Evolutionary conservation across 2,113 vertebrate genomes (phyloP).

Genomic region (Leptobrachium ailaonicum): DNA sequence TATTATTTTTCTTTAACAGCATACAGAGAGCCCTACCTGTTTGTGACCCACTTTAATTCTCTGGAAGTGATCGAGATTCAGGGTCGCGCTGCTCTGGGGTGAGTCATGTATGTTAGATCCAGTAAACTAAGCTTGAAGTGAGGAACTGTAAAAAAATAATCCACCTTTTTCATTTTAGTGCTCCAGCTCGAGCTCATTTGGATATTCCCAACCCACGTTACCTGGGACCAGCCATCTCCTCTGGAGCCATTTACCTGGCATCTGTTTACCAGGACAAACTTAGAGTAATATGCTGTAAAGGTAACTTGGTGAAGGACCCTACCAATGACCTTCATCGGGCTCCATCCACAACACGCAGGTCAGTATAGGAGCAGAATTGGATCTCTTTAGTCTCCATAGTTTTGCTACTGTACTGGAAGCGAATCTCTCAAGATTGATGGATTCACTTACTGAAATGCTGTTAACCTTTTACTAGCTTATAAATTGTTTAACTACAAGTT

Average conservation of each 20-base stretch:
- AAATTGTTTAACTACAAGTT: too few relatives aligned
- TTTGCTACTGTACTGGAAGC: too few relatives aligned
- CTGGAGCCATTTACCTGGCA: constrained; percentile 94
- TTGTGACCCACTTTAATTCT: constrained; percentile 97
- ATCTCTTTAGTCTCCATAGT: too few relatives aligned
- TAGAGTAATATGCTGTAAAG: constrained; percentile 96
- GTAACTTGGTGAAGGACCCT: constrained; percentile 88
- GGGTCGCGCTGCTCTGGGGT: constrained; percentile 87
- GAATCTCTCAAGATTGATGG: too few relatives aligned
- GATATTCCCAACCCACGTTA: constrained; percentile 95
- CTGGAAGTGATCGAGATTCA: constrained; percentile 96
- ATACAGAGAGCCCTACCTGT: constrained; percentile 95
- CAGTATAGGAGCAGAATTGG: background rate
- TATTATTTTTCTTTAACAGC: constrained; percentile 68
- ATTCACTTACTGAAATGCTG: too few relatives aligned
- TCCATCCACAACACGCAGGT: constrained; percentile 77
- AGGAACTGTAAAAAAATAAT: background rate
- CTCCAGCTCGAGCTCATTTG: constrained; percentile 86
- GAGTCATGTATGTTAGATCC: constrained; percentile 53
- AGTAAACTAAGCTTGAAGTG: background rate
- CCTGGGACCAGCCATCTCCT: constrained; percentile 94
- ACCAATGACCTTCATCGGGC: constrained; percentile 86
- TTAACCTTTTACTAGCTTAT: too few relatives aligned
- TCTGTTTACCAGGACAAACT: constrained; percentile 98
- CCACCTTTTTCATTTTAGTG: constrained; percentile 62